phyloP scores from a whole-genome alignment of 2,797 vertebrate genomes.

The Apogon talboti region DNA sequence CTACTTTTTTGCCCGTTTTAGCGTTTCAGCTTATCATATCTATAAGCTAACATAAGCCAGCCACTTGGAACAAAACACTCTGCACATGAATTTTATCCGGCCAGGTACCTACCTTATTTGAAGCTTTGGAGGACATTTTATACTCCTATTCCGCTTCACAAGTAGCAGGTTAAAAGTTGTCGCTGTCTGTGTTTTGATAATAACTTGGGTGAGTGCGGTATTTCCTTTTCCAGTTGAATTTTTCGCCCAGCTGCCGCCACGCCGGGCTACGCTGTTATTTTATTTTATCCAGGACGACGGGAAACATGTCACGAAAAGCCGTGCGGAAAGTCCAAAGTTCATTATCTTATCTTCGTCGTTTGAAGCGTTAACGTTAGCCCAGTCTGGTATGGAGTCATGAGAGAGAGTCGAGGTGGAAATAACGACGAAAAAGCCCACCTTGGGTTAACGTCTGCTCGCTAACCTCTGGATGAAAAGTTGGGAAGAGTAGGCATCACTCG shows the following conservation, averaged over 20 bases:
- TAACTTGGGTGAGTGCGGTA: slow-evolving; percentile 62
- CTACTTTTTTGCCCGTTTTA: slow-evolving; percentile 15
- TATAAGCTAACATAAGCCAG: slow-evolving; percentile 29
- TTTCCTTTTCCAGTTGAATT: slow-evolving; percentile 60
- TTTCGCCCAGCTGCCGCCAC: slow-evolving; percentile 84
- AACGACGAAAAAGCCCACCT: slow-evolving; percentile 23
- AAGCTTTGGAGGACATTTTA: slow-evolving; percentile 93
- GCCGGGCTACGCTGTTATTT: slow-evolving; percentile 83
- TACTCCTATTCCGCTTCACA: slow-evolving; percentile 68
- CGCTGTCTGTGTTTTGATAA: slow-evolving; percentile 47
- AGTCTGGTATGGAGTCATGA: slow-evolving; percentile 51
- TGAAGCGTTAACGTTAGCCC: slow-evolving; percentile 52
- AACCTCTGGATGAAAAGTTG: slow-evolving; percentile 78
- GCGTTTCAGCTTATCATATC: slow-evolving; percentile 7
- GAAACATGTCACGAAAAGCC: slow-evolving; percentile 83
- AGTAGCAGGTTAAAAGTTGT: slow-evolving; percentile 68
- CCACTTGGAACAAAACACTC: slow-evolving; percentile 4
- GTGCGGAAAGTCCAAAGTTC: slow-evolving; percentile 85
- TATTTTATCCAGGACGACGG: slow-evolving; percentile 79
- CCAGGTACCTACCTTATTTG: slow-evolving; percentile 88
- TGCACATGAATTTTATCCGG: slow-evolving; percentile 23
- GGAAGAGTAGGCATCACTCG: slow-evolving; percentile 63
- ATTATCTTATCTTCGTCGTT: slow-evolving; percentile 77
- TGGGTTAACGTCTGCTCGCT: slow-evolving; percentile 43
- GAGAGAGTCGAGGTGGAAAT: slow-evolving; percentile 31